Evolutionary conservation across 2,797 vertebrate species (phyloP), one percentile per base, ranked within the genome.

Genomic region (Acestrorhynchus altus): DNA sequence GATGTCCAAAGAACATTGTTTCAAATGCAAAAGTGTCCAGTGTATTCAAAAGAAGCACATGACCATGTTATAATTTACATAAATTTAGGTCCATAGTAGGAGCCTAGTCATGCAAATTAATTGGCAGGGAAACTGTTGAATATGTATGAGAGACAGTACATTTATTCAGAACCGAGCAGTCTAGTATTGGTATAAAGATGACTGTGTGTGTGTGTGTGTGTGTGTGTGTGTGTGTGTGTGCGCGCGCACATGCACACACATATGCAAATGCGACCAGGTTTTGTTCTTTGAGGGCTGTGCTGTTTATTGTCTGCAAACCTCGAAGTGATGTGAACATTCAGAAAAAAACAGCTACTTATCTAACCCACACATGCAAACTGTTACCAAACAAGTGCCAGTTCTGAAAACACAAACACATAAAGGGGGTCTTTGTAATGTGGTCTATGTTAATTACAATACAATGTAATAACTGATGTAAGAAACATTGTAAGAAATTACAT

Each of bases 41-140:
- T 26, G 61, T 67, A 22, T 51, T 49, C 22, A 35, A 40, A 49
- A 70, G 47, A 44, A 52, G 31, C 28, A 49, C n/a, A 49, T 10
- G 31, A 35, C 3, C 54, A 42, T 44, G 5, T 65, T 56, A 15
- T 24, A 10, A 74, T 77, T 79, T 79, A 6, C 64, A 81, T 71
- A 67, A 77, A 74, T 77, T 56, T 42, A 59, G 71, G 44, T 59
- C 26, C 6, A 12, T 8, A 4, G 20, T 71, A 42, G 15, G 40
- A 59, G 46, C 20, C 11, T 26, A 60, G 61, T 70, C 40, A 52
- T 67, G 66, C 42, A 65, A 81, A 63, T 75, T n/a, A 70, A 73
- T n/a, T 52, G 5, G 77, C 24, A 68, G 39, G 28, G 51, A 51
- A 75, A 52, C 56, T 56, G 9, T 16, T 74, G 35, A 73, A 70